phyloP scores from a whole-genome alignment of 2,113 vertebrate species.

The Menidia beryllina region DNA sequence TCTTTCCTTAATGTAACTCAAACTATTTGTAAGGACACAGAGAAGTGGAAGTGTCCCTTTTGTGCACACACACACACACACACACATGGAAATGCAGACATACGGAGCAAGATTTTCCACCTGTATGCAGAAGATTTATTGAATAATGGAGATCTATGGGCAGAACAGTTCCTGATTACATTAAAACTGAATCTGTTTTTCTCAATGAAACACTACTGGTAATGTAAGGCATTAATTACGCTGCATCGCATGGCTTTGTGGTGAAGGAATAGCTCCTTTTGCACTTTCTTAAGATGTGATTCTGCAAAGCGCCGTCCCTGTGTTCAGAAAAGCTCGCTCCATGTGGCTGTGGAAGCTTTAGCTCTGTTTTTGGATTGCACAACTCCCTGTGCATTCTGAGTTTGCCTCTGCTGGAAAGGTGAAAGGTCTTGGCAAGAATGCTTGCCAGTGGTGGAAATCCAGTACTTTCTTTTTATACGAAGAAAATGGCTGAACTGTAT shows the following conservation, averaged over 20 bases:
- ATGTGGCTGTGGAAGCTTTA: background rate
- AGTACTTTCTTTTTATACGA: too few relatives aligned
- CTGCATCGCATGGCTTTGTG: background rate
- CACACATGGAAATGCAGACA: background rate
- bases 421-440: too few relatives aligned
- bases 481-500: too few relatives aligned
- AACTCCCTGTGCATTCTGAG: background rate
- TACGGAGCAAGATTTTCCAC: constrained; percentile 5
- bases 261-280: background rate
- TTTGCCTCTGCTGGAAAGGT: background rate
- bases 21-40: constrained; percentile 12
- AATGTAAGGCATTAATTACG: background rate
- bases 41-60: background rate
- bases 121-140: constrained; percentile 29
- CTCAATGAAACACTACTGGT: background rate
- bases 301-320: background rate
- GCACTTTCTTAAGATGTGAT: background rate
- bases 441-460: too few relatives aligned
- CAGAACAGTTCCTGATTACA: background rate
- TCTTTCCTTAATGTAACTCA: constrained; percentile 3
- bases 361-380: background rate
- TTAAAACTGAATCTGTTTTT: background rate
- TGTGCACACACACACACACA: too few relatives aligned
- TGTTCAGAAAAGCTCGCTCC: background rate
- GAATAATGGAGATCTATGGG: background rate